Evolutionary conservation across 2,113 vertebrate genomes (phyloP), one percentile per base, ranked within the genome.

Genomic region (Rattus rattus): DNA sequence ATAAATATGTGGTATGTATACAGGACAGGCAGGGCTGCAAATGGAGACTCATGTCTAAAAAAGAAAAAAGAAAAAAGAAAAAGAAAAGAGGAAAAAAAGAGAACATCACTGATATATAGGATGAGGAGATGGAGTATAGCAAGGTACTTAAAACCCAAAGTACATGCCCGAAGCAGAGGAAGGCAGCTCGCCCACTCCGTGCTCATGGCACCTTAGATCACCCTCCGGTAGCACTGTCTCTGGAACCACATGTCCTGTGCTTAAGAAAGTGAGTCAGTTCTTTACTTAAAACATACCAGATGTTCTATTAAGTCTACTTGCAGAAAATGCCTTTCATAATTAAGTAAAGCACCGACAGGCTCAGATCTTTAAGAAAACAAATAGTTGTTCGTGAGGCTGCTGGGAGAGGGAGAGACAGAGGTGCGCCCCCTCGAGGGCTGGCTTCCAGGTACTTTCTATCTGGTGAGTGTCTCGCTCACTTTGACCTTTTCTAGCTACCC

Each of bases 281-380:
- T n/a, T 79, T 49, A 56, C 77, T 80, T 83, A 43, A 67, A 49
- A 65, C 52, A 83, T n/a, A 75, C 61, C 86, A 84, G 47, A 83
- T 56, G 47, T 76, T 72, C 49, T 56, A 76, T 70, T 36, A 70
- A 86, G 52, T 65, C 69, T 83, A 52, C 70, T 92, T 72, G 54
- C 76, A 65, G 43, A 80, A 94, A 94, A 69, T 69, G n/a, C 65
- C 52, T 92, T 80, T 72, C 80, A 30, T 86, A 65, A 75, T 70
- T 88, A 94, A 77, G 65, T 79, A 94, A 77, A 77, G 47, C 56
- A 2, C 65, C 30, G 43, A 52, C 36, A 56, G 10, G 72, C 49
- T n/a, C 73, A 56, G 80, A 69, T 75, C 65, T 94, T 88, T 33
- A n/a, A 65, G 72, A 28, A 75, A 49, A 7, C 5, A 6, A 79